Base-by-base conservation (phyloP, 2,113 vertebrate species). In the Pseudonaja textilis region DNA sequence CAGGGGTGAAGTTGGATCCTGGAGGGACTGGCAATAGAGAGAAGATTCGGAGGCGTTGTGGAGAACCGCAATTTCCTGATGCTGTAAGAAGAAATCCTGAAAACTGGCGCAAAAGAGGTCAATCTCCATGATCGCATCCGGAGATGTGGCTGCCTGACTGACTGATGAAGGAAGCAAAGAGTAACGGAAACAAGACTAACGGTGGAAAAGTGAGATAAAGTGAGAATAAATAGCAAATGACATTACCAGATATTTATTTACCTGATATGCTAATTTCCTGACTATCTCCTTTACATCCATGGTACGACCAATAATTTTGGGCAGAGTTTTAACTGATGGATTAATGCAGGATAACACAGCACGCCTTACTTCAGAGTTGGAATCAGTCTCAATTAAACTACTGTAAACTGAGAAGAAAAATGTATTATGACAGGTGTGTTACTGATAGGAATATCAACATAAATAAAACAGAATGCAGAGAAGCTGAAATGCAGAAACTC, bases 311-410 rank as follows among this genome's bases (percentile, higher is more conserved):
- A 99, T 96, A 61, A 99, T 99, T 96, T 98, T 98, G 50, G 98
- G 96, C 91, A 99, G 97, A 74, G 99, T 99, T 93, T 94, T 96
- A 25, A 97, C 98, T 47, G 98, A 98, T 42, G 99, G 99, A 47
- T 98, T 98, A 34, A 99, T 98, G 97, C 98, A 99, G 0, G 99
- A 99, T 59, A 99, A 97, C 74, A 99, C 99, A 0, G 99, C 99
- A 26, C 98, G 98, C 26, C 99, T 98, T 95, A 99, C 99, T 93
- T 99, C 99, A 10, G 98, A 96, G 94, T 99, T 99, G 0, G 97
- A 97, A 93, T 99, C 99, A 85, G 98, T 99, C 96, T 99, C 99
- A 95, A 99, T 97, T 94, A 99, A 96, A 39, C 94, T 95, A 95
- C 94, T 94, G 95, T 99, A 99, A 1, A 98, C 99, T 99, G 91